phyloP scores from a whole-genome alignment of 1,140 invertebrate genomes.

The Calephelis virginiensis region DNA sequence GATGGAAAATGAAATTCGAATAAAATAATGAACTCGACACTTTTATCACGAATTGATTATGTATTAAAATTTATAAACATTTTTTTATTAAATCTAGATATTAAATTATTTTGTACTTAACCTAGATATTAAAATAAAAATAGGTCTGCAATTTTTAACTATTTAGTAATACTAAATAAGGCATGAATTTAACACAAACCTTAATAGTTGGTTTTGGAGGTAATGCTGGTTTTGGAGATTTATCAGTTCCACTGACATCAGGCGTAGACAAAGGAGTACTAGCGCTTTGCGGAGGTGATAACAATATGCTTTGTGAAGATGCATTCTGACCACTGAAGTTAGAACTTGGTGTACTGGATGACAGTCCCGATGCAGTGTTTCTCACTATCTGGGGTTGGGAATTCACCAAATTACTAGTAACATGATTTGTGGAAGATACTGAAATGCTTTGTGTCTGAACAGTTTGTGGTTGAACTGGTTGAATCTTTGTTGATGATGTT shows the following conservation, averaged over 20 bases:
- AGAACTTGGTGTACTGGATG: slow-evolving; percentile 49
- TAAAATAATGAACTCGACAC: too few relatives aligned
- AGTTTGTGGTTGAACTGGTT: slow-evolving; percentile 88
- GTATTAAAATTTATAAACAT: too few relatives aligned
- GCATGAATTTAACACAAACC: slow-evolving; percentile 42
- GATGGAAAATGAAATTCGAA: too few relatives aligned
- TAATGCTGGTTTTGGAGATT: slow-evolving; percentile 82
- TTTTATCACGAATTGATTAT: too few relatives aligned
- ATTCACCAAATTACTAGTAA: slow-evolving; percentile 64
- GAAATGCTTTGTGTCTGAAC: slow-evolving; percentile 75
- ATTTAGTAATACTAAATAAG: too few relatives aligned
- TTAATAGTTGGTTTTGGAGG: slow-evolving; percentile 85
- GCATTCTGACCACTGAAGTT: slow-evolving; percentile 62
- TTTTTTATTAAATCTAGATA: too few relatives aligned
- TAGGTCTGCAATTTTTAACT: too few relatives aligned
- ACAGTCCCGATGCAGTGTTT: slow-evolving; percentile 70
- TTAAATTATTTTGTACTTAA: too few relatives aligned
- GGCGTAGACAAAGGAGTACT: slow-evolving; percentile 80
- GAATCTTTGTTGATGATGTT: slow-evolving; percentile 88
- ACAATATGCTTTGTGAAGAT: slow-evolving; percentile 71
- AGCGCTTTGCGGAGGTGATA: slow-evolving; percentile 80
- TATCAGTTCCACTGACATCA: slow-evolving; percentile 76
- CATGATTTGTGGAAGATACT: slow-evolving; percentile 61
- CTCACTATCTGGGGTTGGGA: slow-evolving; percentile 74
- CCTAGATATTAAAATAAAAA: too few relatives aligned